Base-by-base conservation (phyloP, 2,113 vertebrate genomes). In the Percopsis transmontana region DNA sequence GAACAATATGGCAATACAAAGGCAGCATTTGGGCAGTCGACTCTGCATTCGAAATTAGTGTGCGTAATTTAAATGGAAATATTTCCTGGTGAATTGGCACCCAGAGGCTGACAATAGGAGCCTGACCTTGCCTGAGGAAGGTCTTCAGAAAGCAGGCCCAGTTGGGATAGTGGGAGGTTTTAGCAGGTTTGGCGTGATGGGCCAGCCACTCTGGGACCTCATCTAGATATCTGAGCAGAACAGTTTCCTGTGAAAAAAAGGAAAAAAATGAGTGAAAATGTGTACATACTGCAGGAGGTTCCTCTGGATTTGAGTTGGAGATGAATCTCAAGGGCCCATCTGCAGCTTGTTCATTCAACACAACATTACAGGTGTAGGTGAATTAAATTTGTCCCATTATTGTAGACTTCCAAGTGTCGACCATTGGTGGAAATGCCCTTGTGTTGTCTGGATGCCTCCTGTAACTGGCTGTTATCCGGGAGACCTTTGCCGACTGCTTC, bases 111-210 rank as follows among this genome's bases (percentile, higher is more conserved):
- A 77, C 66, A 79, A 76, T 67, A 65, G 59, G 45, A 40, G 42
- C 57, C 68, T 81, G 65, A 99, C 96, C 97, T 93, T 95, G 94
- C 91, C 87, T 91, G 84, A 97, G 93, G 90, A 97, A 95, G 68
- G 91, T 90, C 84, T 94, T 91, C 76, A 96, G 91, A 91, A 97
- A 96, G 90, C 89, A 91, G 85, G 89, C 89, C 96, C 95, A 97
- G 82, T 90, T 94, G 81, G 94, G 91, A 90, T 94, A 96, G 89
- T 84, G 88, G 86, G 92, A 94, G 84, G 88, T 91, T 90, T 94
- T 93, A 91, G 92, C 92, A 82, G 92, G 92, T 81, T 85, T 90
- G 60, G 93, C 94, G 81, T 96, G 90, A 87, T 89, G 89, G 83
- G 92, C 88, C 89, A 98, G 91, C 92, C 96, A 92, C 87, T 91